Conservation (phyloP, 1,140 invertebrate species). For the Scaptomyza pallida region DNA sequence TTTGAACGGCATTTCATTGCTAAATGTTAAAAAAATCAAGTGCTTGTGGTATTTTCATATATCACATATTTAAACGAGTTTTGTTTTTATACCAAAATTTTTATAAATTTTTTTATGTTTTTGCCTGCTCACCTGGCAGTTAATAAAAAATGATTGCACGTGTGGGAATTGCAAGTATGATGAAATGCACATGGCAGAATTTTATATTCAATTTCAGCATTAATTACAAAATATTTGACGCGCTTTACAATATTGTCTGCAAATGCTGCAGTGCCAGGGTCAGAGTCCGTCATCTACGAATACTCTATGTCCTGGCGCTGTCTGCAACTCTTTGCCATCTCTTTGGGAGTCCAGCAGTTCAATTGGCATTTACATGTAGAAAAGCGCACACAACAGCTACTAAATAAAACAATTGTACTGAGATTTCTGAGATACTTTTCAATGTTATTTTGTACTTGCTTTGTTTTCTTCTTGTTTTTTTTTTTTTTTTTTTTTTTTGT, state of each 20-base stretch:
- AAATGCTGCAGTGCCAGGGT: slow-evolving; percentile 8
- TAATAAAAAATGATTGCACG: slow-evolving; percentile 10
- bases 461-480: not conserved
- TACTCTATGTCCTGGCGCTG: not conserved
- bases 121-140: slow-evolving; percentile 8
- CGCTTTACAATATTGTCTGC: slow-evolving; percentile 3
- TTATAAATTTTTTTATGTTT: not conserved
- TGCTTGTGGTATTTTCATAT: slow-evolving; percentile 13
- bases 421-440: slow-evolving; percentile 62
- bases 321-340: not conserved
- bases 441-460: slow-evolving; percentile 13
- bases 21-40: slow-evolving; percentile 6
- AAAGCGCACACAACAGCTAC: slow-evolving; percentile 9
- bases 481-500: slow-evolving; percentile 3
- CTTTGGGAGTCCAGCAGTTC: slow-evolving; percentile 9
- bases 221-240: slow-evolving; percentile 38
- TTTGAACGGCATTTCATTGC: slow-evolving; percentile 9
- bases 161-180: not conserved
- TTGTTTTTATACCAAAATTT: not conserved
- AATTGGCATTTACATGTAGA: slow-evolving; percentile 21
- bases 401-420: slow-evolving; percentile 40
- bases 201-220: not conserved
- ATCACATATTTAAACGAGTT: slow-evolving; percentile 7
- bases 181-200: not conserved
- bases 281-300: not conserved